Base-by-base conservation (phyloP, 2,888 invertebrate species). In the Drosophila putrida region DNA sequence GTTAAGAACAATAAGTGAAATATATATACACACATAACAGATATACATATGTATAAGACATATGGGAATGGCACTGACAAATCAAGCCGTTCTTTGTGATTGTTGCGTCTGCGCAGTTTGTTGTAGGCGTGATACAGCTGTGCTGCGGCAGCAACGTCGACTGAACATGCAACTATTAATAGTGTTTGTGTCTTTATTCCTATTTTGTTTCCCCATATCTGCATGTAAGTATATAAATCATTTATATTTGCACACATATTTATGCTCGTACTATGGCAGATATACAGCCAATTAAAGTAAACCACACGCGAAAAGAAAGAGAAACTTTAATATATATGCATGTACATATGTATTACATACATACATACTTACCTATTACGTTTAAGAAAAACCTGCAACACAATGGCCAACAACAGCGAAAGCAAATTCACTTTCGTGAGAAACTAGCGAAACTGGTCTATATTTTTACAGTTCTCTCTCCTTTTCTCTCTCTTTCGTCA, bases 401-500 rank as follows among this genome's bases (percentile, higher is more conserved):
- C 55, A 35, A 44, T 55, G 43, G 10, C n/a, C 25, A 61, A 15
- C 54, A 73, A 46, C 55, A 71, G 49, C 46, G 53, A 76, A 84
- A 82, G 76, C 75, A 88, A 89, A 81, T 91, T 90, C 89, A 89
- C 90, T 90, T 90, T 90, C 89, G 70, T 85, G 74, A 79, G 66
- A 87, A 89, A 83, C 91, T 80, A 82, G 89, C 72, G 83, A 88
- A 91, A 91, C 90, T 90, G 84, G 90, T 90, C 83, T 88, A 78
- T 54, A 50, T 39, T 55, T 80, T 41, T 51, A 59, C 41, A 39
- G 54, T 38, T 28, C 50, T 38, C 13, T 44, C 35, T 72, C 39
- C 10, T 44, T 33, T 36, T 47, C 31, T 31, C 8, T 31, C 31
- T 31, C 9, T 8, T 8, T 33, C 13, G 11, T 35, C 46, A 11